Evolutionary conservation across 2,113 vertebrate species (phyloP).

Genomic region (Regulus satrapa): DNA sequence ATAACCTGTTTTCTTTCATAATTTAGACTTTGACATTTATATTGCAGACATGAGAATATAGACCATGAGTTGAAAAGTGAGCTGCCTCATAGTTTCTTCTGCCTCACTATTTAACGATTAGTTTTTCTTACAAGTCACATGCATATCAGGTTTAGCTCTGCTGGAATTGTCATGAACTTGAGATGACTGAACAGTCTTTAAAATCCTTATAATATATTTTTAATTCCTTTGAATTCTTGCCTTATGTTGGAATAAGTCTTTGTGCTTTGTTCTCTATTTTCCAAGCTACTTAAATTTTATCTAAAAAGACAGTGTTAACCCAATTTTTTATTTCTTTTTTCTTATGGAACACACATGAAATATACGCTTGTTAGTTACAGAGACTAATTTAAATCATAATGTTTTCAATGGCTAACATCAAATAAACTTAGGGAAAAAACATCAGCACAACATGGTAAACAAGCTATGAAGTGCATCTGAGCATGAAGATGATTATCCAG

Average conservation of each 20-base stretch:
- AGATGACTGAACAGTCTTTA: neutral
- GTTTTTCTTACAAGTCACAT: neutral
- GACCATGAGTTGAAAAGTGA: neutral
- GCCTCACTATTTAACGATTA: neutral
- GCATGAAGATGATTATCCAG: conserved; percentile 66
- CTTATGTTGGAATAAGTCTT: neutral
- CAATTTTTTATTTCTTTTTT: neutral
- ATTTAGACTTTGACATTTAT: neutral
- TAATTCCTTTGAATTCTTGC: neutral
- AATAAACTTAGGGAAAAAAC: conserved; percentile 65
- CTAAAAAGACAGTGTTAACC: neutral
- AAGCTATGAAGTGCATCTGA: conserved; percentile 70
- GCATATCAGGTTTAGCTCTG: neutral
- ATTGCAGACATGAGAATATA: neutral
- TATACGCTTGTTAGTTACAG: conserved; percentile 69
- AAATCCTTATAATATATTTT: neutral
- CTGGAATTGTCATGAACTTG: neutral
- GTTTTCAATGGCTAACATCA: conserved; percentile 65
- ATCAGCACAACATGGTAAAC: conserved; percentile 60
- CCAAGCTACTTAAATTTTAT: neutral
- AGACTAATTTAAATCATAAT: conserved; percentile 69
- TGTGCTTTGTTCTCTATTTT: neutral
- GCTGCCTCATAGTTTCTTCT: neutral
- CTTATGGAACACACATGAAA: conserved; percentile 26
- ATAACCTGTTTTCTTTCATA: neutral